Base-by-base conservation (phyloP, 2,888 invertebrate genomes). In the Dione vanillae region DNA sequence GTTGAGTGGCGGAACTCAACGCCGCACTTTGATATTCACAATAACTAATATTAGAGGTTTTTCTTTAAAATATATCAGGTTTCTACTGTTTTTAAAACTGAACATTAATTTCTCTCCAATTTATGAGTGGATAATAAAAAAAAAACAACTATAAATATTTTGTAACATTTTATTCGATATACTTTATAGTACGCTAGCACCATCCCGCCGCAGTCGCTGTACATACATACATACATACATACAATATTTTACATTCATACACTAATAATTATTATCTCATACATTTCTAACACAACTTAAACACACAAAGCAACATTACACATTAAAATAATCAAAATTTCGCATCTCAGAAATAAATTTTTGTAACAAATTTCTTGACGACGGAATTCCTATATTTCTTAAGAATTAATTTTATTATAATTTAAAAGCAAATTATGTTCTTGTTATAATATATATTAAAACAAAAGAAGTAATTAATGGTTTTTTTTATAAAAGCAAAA, bases 221-320 rank as follows among this genome's bases (percentile, higher is more conserved):
- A 73, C 74, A 74, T 75, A 78, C 76, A 77, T 73, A 78, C 76
- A 75, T 77, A 77, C 75, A 75, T 73, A 71, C 73, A 69, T 76
- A 75, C 75, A 75, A n/a, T n/a, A n/a, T n/a, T n/a, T n/a, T 76
- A 77, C 74, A 75, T 58, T 65, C 71, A 72, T 61, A 62, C 54
- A 41, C 59, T 66, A 52, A 16, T 43, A 35, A 41, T 52, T 52
- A 43, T 37, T 19, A 67, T 37, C 19, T 16, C 64, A 35, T 64
- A 47, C 64, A 64, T 64, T 64, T 64, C 49, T 40, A 64, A 64
- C 64, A 20, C 11, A 41, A 41, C 5, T 47, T 5, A 40, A 20
- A 7, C 12, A 14, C 19, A 49, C 12, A n/a, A 45, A 45, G 27
- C 27, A 45, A 16, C 8, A 16, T 41, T 5, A 19, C 27, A 16